Base-by-base conservation (phyloP, 2,888 invertebrate species). In the Ephialtes manifestator region DNA sequence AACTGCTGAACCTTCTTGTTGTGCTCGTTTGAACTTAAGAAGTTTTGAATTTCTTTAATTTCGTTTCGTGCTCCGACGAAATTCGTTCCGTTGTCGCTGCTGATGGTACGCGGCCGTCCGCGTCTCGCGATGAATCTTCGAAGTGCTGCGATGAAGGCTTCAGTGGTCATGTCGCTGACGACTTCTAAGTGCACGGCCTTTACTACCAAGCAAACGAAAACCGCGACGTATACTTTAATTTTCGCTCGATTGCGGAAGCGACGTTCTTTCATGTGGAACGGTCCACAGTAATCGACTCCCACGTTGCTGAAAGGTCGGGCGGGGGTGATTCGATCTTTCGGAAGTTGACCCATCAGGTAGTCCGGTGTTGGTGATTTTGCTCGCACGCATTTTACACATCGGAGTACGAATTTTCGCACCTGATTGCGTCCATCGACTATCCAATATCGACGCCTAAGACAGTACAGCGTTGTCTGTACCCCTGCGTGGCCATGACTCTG, bases 391-490 rank as follows among this genome's bases (percentile, higher is more conserved):
- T 11, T 4, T 1, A 84, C 55, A 35, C 81, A 88, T 11, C 51
- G 28, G 18, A 72, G 81, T 20, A 87, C n/a, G 5, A 85, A 48
- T 58, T 82, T 76, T 18, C 86, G 76, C 0, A 86, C 81, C 53
- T 85, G 83, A 48, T 87, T 85, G 10, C 86, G 77, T 5, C 87
- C 87, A 55, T 87, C 85, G 10, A 79, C 51, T 7, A 87, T 31
- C 92, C 90, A 92, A 80, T 88, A 90, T 60, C 67, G 67, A 20
- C 68, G 79, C 5, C 88, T 58, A 4, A 89, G 53, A 1, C 31
- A 15, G 24, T 83, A 84, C 15, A 91, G 35, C 0, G 90, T 89
- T 0, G 86, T 67, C 83, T 90, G 90, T n/a, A 85, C 71, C 0
- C 91, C 90, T 0, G 89, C 81, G 68, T 92, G 90, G 11, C 87